Conservation (phyloP, 1,140 invertebrate genomes). For the Panagrolaimus sp. region DNA sequence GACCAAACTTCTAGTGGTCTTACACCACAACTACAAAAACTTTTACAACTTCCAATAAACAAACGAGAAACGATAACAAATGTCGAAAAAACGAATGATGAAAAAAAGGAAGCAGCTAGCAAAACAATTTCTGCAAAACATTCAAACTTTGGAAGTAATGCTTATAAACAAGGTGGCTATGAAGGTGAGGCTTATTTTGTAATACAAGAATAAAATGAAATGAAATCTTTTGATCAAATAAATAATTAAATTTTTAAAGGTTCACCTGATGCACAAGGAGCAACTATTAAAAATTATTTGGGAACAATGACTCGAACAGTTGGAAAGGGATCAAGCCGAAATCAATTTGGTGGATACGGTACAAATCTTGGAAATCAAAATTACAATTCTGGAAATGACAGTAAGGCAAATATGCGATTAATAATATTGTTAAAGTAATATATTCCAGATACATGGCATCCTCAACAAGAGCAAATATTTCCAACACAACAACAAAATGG, state of each 20-base stretch:
- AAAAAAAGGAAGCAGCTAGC: background rate
- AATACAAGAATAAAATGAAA: conserved; percentile 1
- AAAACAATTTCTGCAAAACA: background rate
- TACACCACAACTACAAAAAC: background rate
- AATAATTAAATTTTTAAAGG: background rate
- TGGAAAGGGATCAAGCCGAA: background rate
- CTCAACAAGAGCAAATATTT: no score
- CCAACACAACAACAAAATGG: no score
- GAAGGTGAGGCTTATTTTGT: background rate
- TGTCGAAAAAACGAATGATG: background rate
- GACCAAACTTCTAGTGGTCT: conserved; percentile 3
- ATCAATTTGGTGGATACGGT: conserved; percentile 10
- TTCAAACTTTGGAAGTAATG: conserved; percentile 12
- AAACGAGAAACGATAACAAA: background rate
- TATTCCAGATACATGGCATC: no score
- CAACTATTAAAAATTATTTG: background rate
- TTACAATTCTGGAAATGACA: no score
- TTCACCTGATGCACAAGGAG: background rate
- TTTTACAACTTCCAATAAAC: background rate
- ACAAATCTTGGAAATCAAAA: background rate
- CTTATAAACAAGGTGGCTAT: conserved; percentile 4
- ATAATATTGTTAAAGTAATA: no score
- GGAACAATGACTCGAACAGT: background rate
- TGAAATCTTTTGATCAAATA: background rate
- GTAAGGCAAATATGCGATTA: no score